Conservation (phyloP, 2,888 invertebrate genomes). For the Zonitis immaculata region DNA sequence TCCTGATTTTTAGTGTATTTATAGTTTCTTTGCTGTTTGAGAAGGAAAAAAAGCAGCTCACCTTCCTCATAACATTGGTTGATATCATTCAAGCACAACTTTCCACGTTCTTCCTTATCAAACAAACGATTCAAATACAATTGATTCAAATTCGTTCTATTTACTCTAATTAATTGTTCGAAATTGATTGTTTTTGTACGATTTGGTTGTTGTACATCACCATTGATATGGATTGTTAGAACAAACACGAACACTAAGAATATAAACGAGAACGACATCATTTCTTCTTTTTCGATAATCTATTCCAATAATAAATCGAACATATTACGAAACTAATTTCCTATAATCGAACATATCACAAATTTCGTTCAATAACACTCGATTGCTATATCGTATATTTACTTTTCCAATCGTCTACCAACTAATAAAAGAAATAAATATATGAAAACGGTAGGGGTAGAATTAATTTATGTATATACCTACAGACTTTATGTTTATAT, state of each 20-base stretch:
- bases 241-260: conserved; percentile 16
- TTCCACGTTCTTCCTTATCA: conserved; percentile 31
- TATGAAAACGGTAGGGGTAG: not conserved
- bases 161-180: not conserved
- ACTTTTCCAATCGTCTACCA: too few species aligned
- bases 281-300: not conserved
- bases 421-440: not conserved
- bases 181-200: not conserved
- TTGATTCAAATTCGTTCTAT: not conserved
- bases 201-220: conserved; percentile 4
- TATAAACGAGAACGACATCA: conserved; percentile 9
- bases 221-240: conserved; percentile 15
- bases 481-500: too few species aligned
- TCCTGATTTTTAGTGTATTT: too few species aligned
- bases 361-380: too few species aligned
- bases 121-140: conserved; percentile 1
- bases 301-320: not conserved
- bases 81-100: conserved; percentile 37
- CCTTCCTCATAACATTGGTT: conserved; percentile 38
- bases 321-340: not conserved
- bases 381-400: too few species aligned
- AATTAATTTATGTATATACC: too few species aligned
- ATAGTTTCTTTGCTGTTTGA: too few species aligned
- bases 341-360: too few species aligned
- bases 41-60: conserved; percentile 15